These are phyloP conservation scores for Paragorgia papillata DNA, from an alignment of 92 coral and sea anemone species.

Conservation along the genomic window DNA sequence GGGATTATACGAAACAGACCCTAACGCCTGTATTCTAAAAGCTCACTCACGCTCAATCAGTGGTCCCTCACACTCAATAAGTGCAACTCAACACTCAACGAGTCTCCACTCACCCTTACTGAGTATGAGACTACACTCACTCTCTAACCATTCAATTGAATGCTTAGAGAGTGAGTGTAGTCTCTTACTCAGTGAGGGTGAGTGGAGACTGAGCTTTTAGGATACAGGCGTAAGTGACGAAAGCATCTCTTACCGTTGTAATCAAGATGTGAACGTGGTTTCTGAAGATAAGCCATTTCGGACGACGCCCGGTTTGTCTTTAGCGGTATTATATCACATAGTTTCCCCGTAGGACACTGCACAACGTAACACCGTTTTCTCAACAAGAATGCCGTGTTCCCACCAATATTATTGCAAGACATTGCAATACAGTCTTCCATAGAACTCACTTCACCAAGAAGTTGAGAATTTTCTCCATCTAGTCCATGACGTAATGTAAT, in stretches of 20 bases:
- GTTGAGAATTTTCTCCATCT: constrained; percentile 82
- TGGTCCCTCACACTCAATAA: no score
- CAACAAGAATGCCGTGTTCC: constrained; percentile 91
- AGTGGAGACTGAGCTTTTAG: no score
- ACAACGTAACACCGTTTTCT: constrained; percentile 92
- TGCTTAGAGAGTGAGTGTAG: no score
- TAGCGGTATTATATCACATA: constrained; percentile 61
- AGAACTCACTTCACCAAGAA: constrained; percentile 82
- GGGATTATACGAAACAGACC: no score
- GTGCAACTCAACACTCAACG: no score
- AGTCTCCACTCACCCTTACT: no score
- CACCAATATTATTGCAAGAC: constrained; percentile 71
- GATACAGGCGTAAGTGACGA: no score
- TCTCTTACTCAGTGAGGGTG: no score
- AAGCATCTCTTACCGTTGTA: constrained; percentile 22
- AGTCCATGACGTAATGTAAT: constrained; percentile 93
- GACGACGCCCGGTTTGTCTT: constrained; percentile 4
- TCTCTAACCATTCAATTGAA: no score
- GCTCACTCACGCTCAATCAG: no score
- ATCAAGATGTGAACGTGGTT: constrained; percentile 28
- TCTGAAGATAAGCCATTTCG: constrained; percentile 33
- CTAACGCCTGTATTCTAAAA: no score
- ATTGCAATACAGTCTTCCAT: constrained; percentile 81
- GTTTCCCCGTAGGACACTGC: constrained; percentile 73
- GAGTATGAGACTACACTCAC: no score